These are phyloP conservation scores for Diorhabda carinulata DNA, from an alignment of 1,140 invertebrate genomes.

Conservation along the genomic window DNA sequence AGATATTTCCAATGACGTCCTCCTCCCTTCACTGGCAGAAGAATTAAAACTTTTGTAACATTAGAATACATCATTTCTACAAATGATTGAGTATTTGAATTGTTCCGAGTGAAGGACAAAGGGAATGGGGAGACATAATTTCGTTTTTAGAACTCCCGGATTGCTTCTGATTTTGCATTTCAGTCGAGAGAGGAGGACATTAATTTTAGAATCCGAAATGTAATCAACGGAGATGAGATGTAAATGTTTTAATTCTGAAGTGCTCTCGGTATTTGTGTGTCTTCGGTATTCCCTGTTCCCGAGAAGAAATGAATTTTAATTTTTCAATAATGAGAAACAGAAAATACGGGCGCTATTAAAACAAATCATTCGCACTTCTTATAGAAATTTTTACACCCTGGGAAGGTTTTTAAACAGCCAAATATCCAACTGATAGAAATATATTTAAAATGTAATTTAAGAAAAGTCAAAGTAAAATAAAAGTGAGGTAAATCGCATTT, in stretches of 20 bases:
- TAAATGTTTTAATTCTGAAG: constrained; percentile 43
- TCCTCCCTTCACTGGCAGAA: constrained; percentile 16
- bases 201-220: constrained; percentile 45
- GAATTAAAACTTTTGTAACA: constrained; percentile 47
- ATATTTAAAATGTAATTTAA: not conserved
- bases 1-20: constrained; percentile 43
- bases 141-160: constrained; percentile 42
- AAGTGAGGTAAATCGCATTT: not conserved
- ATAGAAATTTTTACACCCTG: too few relatives aligned
- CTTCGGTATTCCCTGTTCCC: constrained; percentile 14
- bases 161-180: constrained; percentile 44
- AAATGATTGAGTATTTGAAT: constrained; percentile 46
- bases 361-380: not conserved
- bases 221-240: constrained; percentile 42
- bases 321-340: not conserved
- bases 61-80: constrained; percentile 48
- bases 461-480: not conserved
- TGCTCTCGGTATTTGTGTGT: constrained; percentile 33
- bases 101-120: constrained; percentile 36
- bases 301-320: not conserved
- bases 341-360: not conserved
- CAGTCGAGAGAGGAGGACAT: constrained; percentile 34
- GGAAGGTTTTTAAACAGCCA: not conserved
- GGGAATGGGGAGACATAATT: constrained; percentile 44
- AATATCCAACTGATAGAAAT: not conserved